Base-by-base conservation (phyloP, 2,888 invertebrate species). In the Amitus sp. region DNA sequence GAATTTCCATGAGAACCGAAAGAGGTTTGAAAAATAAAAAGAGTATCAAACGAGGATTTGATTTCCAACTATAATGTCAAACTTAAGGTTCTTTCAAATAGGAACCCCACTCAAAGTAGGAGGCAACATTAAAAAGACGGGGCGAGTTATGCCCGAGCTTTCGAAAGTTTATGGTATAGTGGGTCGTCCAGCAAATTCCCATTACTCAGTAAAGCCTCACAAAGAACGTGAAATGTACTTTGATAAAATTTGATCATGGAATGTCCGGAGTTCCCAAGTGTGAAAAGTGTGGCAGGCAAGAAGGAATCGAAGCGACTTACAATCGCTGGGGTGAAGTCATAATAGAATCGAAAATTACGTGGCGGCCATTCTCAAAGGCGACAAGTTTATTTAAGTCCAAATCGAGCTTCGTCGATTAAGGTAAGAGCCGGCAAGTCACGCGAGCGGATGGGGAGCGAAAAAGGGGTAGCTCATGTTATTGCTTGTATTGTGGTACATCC, bases 381-480 rank as follows among this genome's bases (percentile, higher is more conserved):
- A 75, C 75, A 79, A 79, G 80, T 82, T 82, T 82, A 82, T 81
- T 82, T 82, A 82, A 81, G 80, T 76, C 77, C 75, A 79, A 81
- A 80, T 82, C 79, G 75, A 80, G 76, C 73, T 73, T 73, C 76
- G 73, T 80, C 79, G 80, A 80, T 82, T 82, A 80, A 81, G 78
- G 76, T 74, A 75, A 76, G 73, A 73, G 74, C 72, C 60, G 56
- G 47, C 58, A 64, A 54, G 66, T 49, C 47, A 50, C 47, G 33
- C 37, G 48, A 47, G 65, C 65, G 68, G 64, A 47, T 58, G 61
- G 57, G 55, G 50, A 61, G 52, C 47, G 66, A 23, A 58, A 54
- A 42, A 66, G 64, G 67, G 71, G 71, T 67, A 71, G 76, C 73
- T 76, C 75, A 70, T 74, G 75, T 79, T 80, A 80, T 80, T 79